Base-by-base conservation (phyloP, 1,140 invertebrate genomes). In the Pseudomyrmex concolor region DNA sequence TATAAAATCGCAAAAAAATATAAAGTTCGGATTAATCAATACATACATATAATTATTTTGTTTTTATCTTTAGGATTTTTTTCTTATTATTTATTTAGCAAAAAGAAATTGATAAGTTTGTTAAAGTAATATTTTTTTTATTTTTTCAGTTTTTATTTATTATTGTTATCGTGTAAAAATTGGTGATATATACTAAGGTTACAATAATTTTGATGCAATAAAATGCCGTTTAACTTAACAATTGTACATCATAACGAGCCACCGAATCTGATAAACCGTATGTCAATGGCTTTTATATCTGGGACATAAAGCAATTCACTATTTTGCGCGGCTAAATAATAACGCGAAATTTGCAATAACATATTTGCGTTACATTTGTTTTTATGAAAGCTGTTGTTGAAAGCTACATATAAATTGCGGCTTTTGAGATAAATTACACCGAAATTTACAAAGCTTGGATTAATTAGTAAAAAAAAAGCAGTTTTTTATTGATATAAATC, bases 281-380 rank as follows among this genome's bases (percentile, higher is more conserved):
- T 43, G 22, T 59, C 66, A 80, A 59, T 78, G 12, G 76, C 76
- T 80, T 80, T 80, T 80, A 80, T 80, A 50, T 71, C 43, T 59
- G 54, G 15, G 15, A 80, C 43, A 50, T 25, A 59, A 25, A 71
- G 66, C 71, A 50, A 80, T 71, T 80, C 66, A 48, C 43, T n/a
- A 48, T 71, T 80, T 71, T 80, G 13, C 8, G 76, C 13, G 59
- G 62, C 17, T 66, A 66, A 66, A 67, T 67, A 67, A 22, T 50
- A 67, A 43, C 34, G 45, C 43, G n/a, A 74, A 62, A 63, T 73
- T 62, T 22, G 45, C 45, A 34, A 22, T 67, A 19, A 66, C 63
- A 19, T 67, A 48, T 71, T 71, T 71, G 15, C n/a, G 43, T 80
- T 60, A 34, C 34, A 60, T 80, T 80, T 25, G 76, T 48, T 71